Conservation (phyloP, 2,888 invertebrate species). For the Hydraecia micacea region DNA sequence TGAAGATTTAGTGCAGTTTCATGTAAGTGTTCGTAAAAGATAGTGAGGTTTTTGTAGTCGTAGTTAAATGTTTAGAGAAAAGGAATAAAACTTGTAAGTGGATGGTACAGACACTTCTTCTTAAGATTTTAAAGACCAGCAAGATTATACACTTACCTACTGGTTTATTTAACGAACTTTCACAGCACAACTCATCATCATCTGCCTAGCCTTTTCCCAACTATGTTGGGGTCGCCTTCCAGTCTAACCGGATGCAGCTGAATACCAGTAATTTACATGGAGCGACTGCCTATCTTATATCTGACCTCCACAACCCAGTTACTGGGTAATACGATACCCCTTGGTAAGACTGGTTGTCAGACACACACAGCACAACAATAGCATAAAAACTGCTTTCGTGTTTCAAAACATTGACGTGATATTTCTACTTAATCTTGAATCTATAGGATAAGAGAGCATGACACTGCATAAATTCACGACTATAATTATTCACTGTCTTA, state of each 20-base stretch:
- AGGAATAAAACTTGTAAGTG: not conserved
- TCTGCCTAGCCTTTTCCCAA: no score
- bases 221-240: no score
- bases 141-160: not conserved
- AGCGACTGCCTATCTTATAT: no score
- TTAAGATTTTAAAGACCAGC: not conserved
- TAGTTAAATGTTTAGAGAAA: not conserved
- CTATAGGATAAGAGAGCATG: constrained; percentile 2
- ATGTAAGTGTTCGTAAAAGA: constrained; percentile 2
- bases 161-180: not conserved
- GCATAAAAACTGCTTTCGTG: not conserved
- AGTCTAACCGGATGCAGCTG: no score
- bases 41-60: not conserved
- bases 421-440: no score
- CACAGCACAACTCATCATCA: no score
- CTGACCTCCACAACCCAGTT: no score
- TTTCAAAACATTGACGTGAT: not conserved
- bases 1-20: constrained; percentile 19
- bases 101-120: not conserved
- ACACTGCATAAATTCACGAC: constrained; percentile 7
- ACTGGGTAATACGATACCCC: no score
- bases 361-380: no score
- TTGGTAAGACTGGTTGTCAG: no score
- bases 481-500: constrained; percentile 29
- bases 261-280: no score